phyloP scores from a whole-genome alignment of 1,140 invertebrate species.

The Brachionus koreanus region DNA sequence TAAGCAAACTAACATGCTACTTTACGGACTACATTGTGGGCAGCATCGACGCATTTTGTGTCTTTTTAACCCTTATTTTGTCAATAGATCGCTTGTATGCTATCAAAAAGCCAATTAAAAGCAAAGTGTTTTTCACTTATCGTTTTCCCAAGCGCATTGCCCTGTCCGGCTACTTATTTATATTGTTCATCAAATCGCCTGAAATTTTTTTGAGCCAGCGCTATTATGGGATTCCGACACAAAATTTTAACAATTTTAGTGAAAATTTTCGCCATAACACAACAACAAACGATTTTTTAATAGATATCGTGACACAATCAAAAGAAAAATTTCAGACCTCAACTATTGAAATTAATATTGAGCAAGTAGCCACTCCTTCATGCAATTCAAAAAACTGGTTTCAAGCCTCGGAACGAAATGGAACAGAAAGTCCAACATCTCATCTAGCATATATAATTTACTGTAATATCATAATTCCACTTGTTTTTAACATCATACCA shows the following conservation, averaged over 20 bases:
- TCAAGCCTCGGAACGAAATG: neutral
- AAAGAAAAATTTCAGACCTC: neutral
- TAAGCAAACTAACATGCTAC: slow-evolving; percentile 34
- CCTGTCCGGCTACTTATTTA: neutral
- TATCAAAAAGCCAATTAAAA: slow-evolving; percentile 35
- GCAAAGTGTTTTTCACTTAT: slow-evolving; percentile 14
- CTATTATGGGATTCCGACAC: neutral
- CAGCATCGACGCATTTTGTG: slow-evolving; percentile 25
- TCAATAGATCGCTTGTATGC: slow-evolving; percentile 33
- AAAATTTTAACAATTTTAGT: neutral
- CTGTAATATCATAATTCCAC: slow-evolving; percentile 31
- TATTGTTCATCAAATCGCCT: neutral
- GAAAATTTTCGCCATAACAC: neutral
- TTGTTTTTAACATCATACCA: slow-evolving; percentile 23
- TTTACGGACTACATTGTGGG: slow-evolving; percentile 29
- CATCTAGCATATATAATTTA: slow-evolving; percentile 10
- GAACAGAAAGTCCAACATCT: neutral
- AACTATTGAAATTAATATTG: neutral
- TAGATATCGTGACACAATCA: neutral
- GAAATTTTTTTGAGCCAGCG: slow-evolving; percentile 26
- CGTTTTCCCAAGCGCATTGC: slow-evolving; percentile 24
- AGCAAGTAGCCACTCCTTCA: neutral
- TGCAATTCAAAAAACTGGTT: slow-evolving; percentile 13
- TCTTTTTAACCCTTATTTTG: slow-evolving; percentile 27
- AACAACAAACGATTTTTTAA: neutral